Evolutionary conservation across 2,113 vertebrate species (phyloP), one percentile per base, ranked within the genome.

Genomic region (Eurypyga helias): DNA sequence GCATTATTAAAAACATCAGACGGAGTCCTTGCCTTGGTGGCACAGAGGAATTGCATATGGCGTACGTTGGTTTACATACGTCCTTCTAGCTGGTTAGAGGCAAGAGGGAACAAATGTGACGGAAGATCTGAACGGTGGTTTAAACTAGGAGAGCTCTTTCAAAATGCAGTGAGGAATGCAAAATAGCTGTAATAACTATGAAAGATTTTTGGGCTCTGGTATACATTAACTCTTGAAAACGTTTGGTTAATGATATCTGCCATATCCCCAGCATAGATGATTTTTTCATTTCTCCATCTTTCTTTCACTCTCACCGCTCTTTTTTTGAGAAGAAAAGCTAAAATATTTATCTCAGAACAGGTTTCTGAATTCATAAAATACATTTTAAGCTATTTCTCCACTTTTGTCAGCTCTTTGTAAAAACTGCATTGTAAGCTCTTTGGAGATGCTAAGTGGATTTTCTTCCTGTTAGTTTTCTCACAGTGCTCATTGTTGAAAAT

Each of bases 271-370:
- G 34, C n/a, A 66, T 4, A 29, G 34, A 70, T 19, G 10, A 48
- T 79, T 87, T 91, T 93, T 95, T 91, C 11, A 45, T 91, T 93
- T 91, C 57, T 77, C 28, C 3, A 12, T 79, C 38, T 90, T 87
- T 77, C 67, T 92, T 81, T 52, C 28, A 71, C 12, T 71, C 64
- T 75, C 48, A 67, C 2, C 11, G 21, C 36, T 88, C 46, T 82
- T 82, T 41, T 91, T 49, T 87, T n/a, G 34, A 80, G 60, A 77
- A 87, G n/a, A 81, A 94, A 55, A 20, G n/a, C 62, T 91, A 43
- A 92, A 96, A 94, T 89, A 94, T 89, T 96, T 82, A 46, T 90
- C 73, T 87, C 51, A 13, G 65, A 91, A 75, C 23, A 79, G 38
- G 49, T 21, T 87, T 49, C 21, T 31, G 28, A 79, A 69, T 87